phyloP scores from a whole-genome alignment of 2,888 invertebrate species.

The Norana najaformis region DNA sequence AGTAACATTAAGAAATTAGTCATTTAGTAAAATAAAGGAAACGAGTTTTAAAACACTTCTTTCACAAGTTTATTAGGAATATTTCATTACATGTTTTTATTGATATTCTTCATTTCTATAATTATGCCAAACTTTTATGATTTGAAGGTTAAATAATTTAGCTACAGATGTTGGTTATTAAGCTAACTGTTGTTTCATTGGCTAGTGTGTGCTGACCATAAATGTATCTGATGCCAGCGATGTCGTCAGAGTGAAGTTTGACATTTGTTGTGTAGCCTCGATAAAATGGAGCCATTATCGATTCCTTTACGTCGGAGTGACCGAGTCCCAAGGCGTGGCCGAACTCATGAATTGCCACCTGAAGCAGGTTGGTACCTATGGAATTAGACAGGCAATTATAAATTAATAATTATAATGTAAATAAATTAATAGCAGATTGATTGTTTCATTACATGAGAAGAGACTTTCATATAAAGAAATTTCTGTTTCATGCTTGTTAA shows the following conservation, averaged over 20 bases:
- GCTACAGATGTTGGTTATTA: conserved; percentile 69
- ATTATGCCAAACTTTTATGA: too few relatives aligned
- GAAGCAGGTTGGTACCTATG: conserved; percentile 63
- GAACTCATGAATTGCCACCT: conserved; percentile 88
- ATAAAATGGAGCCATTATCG: conserved; percentile 97
- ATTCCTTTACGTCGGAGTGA: conserved; percentile 85
- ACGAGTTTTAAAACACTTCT: too few relatives aligned
- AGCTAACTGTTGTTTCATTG: conserved; percentile 53
- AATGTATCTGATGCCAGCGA: conserved; percentile 63
- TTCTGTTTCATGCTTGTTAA: too few relatives aligned
- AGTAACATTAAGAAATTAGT: too few relatives aligned
- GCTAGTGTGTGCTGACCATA: conserved; percentile 49
- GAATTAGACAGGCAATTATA: background rate
- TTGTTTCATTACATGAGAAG: background rate
- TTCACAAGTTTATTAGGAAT: too few relatives aligned
- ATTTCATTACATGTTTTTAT: too few relatives aligned
- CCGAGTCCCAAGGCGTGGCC: conserved; percentile 94
- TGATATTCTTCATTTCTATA: too few relatives aligned
- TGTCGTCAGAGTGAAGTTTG: conserved; percentile 83
- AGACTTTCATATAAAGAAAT: too few relatives aligned
- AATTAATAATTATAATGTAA: too few relatives aligned
- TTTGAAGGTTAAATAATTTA: background rate
- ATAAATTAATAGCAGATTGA: background rate
- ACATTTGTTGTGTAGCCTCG: conserved; percentile 85
- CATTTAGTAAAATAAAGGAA: too few relatives aligned